Conservation (phyloP, 1,140 invertebrate species). For the Zaprionus nigranus region DNA sequence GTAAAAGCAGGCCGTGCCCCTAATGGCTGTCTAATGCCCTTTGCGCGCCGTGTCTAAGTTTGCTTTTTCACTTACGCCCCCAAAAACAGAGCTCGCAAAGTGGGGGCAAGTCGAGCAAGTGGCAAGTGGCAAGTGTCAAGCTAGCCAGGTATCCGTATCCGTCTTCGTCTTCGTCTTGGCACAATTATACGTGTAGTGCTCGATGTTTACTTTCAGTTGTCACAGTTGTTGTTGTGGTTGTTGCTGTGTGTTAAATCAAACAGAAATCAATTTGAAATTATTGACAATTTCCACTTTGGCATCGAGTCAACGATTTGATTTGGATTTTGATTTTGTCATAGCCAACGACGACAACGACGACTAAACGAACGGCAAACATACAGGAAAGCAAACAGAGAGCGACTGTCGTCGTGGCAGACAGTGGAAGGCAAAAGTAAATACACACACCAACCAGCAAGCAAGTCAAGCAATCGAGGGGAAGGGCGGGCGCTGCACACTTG, state of each 20-base stretch:
- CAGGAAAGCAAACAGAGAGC: slow-evolving; percentile 42
- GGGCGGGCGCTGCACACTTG: too few species aligned
- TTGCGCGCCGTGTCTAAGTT: slow-evolving; percentile 60
- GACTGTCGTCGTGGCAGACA: slow-evolving; percentile 41
- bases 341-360: slow-evolving; percentile 42
- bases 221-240: slow-evolving; percentile 30
- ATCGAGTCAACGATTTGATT: slow-evolving; percentile 68
- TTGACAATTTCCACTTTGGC: slow-evolving; percentile 84
- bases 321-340: slow-evolving; percentile 70
- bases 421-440: slow-evolving; percentile 54
- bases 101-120: not conserved
- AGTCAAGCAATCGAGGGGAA: slow-evolving; percentile 1
- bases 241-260: slow-evolving; percentile 80
- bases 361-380: slow-evolving; percentile 78
- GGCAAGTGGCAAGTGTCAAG: slow-evolving; percentile 20
- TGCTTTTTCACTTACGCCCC: slow-evolving; percentile 64
- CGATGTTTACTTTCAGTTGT: slow-evolving; percentile 41
- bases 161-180: slow-evolving; percentile 13
- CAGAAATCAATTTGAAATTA: slow-evolving; percentile 84
- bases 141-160: slow-evolving; percentile 23
- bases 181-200: slow-evolving; percentile 53
- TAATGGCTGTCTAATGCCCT: slow-evolving; percentile 77
- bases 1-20: slow-evolving; percentile 74
- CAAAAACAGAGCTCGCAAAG: not conserved
- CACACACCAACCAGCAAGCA: slow-evolving; percentile 9